These are phyloP conservation scores for Chrysolina americana DNA, from an alignment of 2,888 invertebrate genomes.

Conservation along the genomic window DNA sequence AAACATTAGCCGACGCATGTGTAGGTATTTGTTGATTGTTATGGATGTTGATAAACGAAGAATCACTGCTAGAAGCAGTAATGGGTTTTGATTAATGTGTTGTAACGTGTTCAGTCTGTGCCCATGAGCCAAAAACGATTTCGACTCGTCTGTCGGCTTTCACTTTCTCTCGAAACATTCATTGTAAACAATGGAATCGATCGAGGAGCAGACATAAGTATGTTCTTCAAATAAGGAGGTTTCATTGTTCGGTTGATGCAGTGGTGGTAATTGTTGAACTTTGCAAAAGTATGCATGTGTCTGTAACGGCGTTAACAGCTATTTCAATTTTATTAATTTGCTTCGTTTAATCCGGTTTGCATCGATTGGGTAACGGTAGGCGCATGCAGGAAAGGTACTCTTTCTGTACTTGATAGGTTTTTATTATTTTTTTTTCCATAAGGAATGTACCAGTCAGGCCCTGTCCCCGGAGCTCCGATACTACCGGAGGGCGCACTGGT, in stretches of 20 bases:
- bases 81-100: slow-evolving; percentile 23
- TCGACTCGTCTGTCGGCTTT: slow-evolving; percentile 26
- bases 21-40: slow-evolving; percentile 32
- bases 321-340: too few relatives aligned
- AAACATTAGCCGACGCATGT: slow-evolving; percentile 9
- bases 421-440: too few relatives aligned
- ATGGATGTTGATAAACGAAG: slow-evolving; percentile 22
- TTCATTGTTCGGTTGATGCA: not conserved
- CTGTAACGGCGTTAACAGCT: too few relatives aligned
- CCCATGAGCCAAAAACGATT: slow-evolving; percentile 22
- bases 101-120: slow-evolving; percentile 10
- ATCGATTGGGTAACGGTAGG: too few relatives aligned
- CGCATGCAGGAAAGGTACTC: too few relatives aligned
- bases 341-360: too few relatives aligned
- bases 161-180: slow-evolving; percentile 29
- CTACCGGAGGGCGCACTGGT: too few relatives aligned
- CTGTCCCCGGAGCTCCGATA: too few relatives aligned
- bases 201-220: slow-evolving; percentile 7
- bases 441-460: too few relatives aligned
- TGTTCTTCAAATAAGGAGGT: not conserved
- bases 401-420: too few relatives aligned
- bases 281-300: not conserved
- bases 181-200: slow-evolving; percentile 13
- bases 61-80: slow-evolving; percentile 15
- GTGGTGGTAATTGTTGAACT: not conserved